Evolutionary conservation across 2,113 vertebrate species (phyloP).

Genomic region (Cyprinodon brontotheroides): DNA sequence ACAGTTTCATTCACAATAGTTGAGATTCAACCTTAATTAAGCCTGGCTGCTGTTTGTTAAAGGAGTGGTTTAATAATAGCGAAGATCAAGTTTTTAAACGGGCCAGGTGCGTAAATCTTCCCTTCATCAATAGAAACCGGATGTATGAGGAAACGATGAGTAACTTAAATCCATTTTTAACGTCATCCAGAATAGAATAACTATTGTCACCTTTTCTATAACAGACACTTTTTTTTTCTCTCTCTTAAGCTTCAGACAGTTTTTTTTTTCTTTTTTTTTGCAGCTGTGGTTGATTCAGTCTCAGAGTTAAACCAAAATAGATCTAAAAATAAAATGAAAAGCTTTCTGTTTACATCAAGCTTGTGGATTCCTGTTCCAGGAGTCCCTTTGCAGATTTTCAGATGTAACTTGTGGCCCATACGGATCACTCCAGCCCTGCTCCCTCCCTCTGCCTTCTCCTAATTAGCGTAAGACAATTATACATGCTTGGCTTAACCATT

Average conservation of each 20-base stretch:
- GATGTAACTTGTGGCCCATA: conserved; percentile 57
- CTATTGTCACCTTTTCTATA: neutral
- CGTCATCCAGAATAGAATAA: neutral
- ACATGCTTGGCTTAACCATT: conserved; percentile 82
- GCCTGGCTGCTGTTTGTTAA: neutral
- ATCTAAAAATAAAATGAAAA: conserved; percentile 30
- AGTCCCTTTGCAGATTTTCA: conserved; percentile 39
- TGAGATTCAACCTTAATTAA: neutral
- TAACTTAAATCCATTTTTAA: conserved; percentile 38
- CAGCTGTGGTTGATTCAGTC: conserved; percentile 67
- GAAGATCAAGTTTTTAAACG: conserved; percentile 7
- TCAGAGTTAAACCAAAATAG: conserved; percentile 51
- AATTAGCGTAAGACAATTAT: conserved; percentile 85
- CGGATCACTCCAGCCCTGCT: conserved; percentile 35
- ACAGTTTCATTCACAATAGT: conserved; percentile 1
- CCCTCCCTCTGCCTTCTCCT: conserved; percentile 45
- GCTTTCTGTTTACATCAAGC: conserved; percentile 49
- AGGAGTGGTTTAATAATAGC: neutral
- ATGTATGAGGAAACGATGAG: conserved; percentile 33
- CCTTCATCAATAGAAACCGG: conserved; percentile 26
- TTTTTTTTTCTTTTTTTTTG: conserved; percentile 32
- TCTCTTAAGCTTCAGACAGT: conserved; percentile 20
- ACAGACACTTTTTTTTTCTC: conserved; percentile 7
- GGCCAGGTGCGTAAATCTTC: conserved; percentile 1
- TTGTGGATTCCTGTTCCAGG: conserved; percentile 45